Percentiles rank a stretch among this genome's conserved stretches.
Evolutionary conservation across 2,113 vertebrate species (phyloP).

Genomic region (Corythoichthys haematopterus): DNA sequence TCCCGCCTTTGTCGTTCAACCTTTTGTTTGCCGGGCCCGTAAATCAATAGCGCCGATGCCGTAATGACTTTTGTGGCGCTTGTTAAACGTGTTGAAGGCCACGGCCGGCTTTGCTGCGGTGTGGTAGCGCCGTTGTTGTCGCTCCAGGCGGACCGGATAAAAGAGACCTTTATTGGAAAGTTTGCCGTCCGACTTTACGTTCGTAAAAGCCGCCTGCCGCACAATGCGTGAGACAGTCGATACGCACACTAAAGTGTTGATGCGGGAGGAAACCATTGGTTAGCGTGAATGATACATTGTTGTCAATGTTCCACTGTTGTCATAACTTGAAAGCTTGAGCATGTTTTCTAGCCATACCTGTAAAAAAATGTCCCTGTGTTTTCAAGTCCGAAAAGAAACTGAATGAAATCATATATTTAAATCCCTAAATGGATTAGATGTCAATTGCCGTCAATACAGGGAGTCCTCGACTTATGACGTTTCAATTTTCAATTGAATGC

Average conservation of each 20-base stretch:
- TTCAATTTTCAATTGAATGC: too few species aligned
- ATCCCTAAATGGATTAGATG: too few species aligned
- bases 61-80: background rate
- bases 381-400: too few species aligned
- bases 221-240: background rate
- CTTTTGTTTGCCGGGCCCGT: conserved; percentile 15
- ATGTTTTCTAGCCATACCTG: too few species aligned
- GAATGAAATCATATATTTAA: too few species aligned
- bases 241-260: background rate
- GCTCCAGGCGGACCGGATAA: background rate
- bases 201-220: background rate
- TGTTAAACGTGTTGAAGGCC: conserved; percentile 5
- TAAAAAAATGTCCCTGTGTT: too few species aligned
- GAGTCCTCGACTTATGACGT: too few species aligned
- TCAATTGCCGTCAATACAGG: too few species aligned
- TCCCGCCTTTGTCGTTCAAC: background rate
- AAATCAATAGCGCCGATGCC: conserved; percentile 2
- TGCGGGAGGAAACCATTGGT: background rate
- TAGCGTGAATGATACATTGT: background rate
- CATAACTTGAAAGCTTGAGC: background rate
- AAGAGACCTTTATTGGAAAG: background rate
- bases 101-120: background rate
- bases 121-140: background rate
- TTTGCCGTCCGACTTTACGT: background rate
- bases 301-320: too few species aligned